Base-by-base conservation (phyloP, 1,140 invertebrate species). In the Calliopsis andreniformis region DNA sequence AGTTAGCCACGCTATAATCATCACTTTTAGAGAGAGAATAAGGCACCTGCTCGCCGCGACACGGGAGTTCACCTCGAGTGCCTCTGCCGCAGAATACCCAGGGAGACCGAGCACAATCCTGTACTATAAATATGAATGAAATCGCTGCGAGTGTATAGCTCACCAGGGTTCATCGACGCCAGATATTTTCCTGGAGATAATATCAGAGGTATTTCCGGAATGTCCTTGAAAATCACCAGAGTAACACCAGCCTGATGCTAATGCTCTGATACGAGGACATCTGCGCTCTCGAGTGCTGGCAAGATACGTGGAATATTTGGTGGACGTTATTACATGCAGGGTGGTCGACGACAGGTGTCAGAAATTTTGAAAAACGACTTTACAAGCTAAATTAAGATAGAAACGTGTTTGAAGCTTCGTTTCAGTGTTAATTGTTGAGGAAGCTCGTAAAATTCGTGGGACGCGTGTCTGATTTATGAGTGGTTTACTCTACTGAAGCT, bases 241-340 rank as follows among this genome's bases (percentile, higher is more conserved):
- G 53, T 56, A 55, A 61, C 59, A 58, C 45, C 56, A 55, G 62
- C 45, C 71, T 59, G 82, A 83, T 84, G 82, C 69, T 84, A 84
- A 84, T 84, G 79, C 80, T 23, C 79, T 77, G 80, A 85, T 85
- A 83, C 75, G 78, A n/a, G n/a, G n/a, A 71, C 83, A 80, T 80
- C 76, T 76, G 61, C 58, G 32, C 35, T 68, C 76, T 58, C 42
- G 55, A 75, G 69, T 43, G 66, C 69, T 77, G 71, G 47, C 45
- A 49, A 70, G 72, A 69, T 76, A 76, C 56, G 59, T 42, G 45
- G n/a, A 64, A 55, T 83, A 79, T 79, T 81, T 84, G 77, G 45
- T 61, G 77, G 71, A 78, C 51, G 78, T 83, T 82, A 82, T 32
- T 28, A 69, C 18, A 47, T 62, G 67, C 25, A 66, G n/a, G n/a